A percentile compares a stretch with the other conserved stretches of the same genome.
Conservation (phyloP, 2,113 vertebrate species). For the Nothocercus nigrocapillus region DNA sequence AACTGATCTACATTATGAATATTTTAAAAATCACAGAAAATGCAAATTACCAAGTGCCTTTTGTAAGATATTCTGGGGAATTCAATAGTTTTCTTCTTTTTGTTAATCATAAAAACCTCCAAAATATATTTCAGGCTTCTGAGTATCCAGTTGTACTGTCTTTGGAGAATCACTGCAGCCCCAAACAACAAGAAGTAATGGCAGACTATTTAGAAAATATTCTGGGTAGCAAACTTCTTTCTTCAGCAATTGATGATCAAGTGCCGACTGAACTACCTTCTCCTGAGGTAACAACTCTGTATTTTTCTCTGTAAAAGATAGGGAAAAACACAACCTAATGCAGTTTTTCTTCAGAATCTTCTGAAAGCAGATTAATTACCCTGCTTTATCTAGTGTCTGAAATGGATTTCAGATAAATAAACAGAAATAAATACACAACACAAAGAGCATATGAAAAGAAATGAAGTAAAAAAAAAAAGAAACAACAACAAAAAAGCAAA, state of each 20-base stretch:
- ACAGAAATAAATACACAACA: neutral
- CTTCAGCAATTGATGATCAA: conserved; percentile 54
- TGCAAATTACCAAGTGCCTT: neutral
- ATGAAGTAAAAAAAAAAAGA: neutral
- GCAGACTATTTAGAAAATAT: conserved; percentile 77
- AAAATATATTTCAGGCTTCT: conserved; percentile 78
- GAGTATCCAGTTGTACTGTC: conserved; percentile 89
- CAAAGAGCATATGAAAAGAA: neutral
- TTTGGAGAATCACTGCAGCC: conserved; percentile 89
- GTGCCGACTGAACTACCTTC: conserved; percentile 78
- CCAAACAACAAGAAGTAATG: conserved; percentile 85
- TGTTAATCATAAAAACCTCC: neutral
- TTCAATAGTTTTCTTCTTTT: neutral
- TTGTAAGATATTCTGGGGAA: neutral
- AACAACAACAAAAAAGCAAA: neutral
- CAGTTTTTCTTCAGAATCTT: neutral
- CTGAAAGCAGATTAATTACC: neutral
- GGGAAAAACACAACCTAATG: neutral
- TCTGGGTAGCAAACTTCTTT: conserved; percentile 82
- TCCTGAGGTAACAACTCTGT: conserved; percentile 82
- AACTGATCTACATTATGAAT: neutral
- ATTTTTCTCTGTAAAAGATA: neutral
- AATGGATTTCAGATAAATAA: neutral
- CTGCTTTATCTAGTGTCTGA: neutral
- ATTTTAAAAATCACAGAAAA: neutral